Evolutionary conservation across 2,888 invertebrate species (phyloP), one percentile per base, ranked within the genome.

Genomic region (Epistrophe eligans): DNA sequence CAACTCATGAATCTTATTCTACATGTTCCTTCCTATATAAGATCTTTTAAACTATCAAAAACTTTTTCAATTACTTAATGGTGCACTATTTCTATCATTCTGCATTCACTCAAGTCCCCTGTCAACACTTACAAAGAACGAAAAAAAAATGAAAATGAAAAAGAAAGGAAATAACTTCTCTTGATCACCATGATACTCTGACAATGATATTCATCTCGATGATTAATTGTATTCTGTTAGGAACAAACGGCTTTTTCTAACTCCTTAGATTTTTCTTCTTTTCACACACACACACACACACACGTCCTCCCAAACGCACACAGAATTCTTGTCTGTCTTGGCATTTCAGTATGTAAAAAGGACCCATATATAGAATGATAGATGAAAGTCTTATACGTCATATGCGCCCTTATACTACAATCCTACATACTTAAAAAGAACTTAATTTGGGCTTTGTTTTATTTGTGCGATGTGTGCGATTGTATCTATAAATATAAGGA

Each of bases 121-220:
- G 13, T 66, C 67, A 67, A 67, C 67, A 40, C 67, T 66, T 38
- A 13, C 52, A 52, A 11, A 66, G n/a, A 48, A 45, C n/a, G 4
- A 48, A 45, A 11, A 66, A 32, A 66, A 50, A 50, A 4, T n/a
- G 24, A 24, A 24, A 24, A 24, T n/a, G 24, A 24, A 24, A 84
- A 79, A 43, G 17, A 74, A 38, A 60, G 60, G 70, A 85, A 55
- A 73, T 77, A 73, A 73, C 77, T 81, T 77, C 62, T 74, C 85
- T 85, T 77, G 81, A 81, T 77, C 84, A 81, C 77, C 57, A 67
- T 77, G 72, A 77, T 72, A 77, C 73, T 70, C 50, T 55, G 60
- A 62, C 73, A 85, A 85, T 77, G 81, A 81, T 85, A 77, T 85
- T 81, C 85, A 85, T 85, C 85, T 85, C 73, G 57, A 81, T 81